Conservation (phyloP, 2,797 vertebrate species). For the Labeo calbasu region DNA sequence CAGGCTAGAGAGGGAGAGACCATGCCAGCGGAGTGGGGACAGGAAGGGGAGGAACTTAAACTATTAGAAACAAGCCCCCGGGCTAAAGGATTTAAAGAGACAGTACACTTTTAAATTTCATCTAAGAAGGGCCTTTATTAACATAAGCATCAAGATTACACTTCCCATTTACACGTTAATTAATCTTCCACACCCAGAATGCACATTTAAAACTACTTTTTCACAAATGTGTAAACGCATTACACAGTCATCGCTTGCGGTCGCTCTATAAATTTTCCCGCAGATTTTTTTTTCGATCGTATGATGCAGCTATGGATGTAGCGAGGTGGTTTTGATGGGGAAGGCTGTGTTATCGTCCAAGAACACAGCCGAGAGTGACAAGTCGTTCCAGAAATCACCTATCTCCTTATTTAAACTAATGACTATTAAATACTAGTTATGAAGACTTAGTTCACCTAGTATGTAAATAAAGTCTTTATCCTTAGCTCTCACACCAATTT, state of each 20-base stretch:
- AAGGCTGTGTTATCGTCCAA: not conserved
- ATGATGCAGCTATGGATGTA: constrained; percentile 10
- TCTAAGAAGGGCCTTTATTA: constrained; percentile 70
- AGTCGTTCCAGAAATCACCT: constrained; percentile 5
- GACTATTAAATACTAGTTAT: constrained; percentile 2
- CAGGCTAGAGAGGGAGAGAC: constrained; percentile 76
- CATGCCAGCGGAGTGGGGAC: constrained; percentile 52
- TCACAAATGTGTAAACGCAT: not conserved
- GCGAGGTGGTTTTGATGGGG: not conserved
- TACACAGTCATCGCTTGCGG: not conserved
- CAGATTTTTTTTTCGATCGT: not conserved
- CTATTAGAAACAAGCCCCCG: constrained; percentile 48
- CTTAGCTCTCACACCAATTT: constrained; percentile 1
- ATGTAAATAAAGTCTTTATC: constrained; percentile 42
- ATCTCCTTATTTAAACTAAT: constrained; percentile 15
- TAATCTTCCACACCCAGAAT: not conserved
- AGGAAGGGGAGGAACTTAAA: constrained; percentile 55
- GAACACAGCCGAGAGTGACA: not conserved
- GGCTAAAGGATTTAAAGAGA: constrained; percentile 77
- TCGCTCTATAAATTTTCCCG: not conserved
- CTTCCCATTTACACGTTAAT: constrained; percentile 6
- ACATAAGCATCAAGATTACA: not conserved
- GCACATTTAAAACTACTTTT: not conserved
- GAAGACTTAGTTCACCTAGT: constrained; percentile 18
- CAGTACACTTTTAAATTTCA: constrained; percentile 76